Percentiles rank a stretch among this genome's conserved stretches.
Evolutionary conservation across 2,888 invertebrate species (phyloP).

Genomic region (Aphelenchoides bicaudatus): DNA sequence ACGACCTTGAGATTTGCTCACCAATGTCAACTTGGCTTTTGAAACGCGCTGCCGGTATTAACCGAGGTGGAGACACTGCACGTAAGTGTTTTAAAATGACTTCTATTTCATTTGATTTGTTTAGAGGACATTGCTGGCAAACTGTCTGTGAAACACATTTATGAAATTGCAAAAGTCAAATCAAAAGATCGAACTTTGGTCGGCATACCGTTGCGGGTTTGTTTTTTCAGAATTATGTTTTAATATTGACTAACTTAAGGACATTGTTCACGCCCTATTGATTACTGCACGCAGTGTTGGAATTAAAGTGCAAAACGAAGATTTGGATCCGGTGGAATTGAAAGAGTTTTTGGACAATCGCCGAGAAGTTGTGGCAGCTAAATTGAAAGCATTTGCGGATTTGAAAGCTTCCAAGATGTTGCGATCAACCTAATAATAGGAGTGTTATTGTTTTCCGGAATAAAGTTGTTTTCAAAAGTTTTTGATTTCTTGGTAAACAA

Average conservation of each 20-base stretch:
- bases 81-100: slow-evolving; percentile 24
- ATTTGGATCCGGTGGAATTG: slow-evolving; percentile 44
- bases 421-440: slow-evolving; percentile 28
- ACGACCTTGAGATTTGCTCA: slow-evolving; percentile 75
- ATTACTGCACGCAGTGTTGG: slow-evolving; percentile 48
- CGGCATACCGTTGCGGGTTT: slow-evolving; percentile 51
- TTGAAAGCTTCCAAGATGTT: slow-evolving; percentile 59
- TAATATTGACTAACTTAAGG: slow-evolving; percentile 11
- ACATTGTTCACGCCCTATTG: slow-evolving; percentile 40
- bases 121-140: slow-evolving; percentile 71
- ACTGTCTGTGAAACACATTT: slow-evolving; percentile 87
- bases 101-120: slow-evolving; percentile 5
- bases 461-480: no score
- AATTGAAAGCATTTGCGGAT: slow-evolving; percentile 49
- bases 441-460: no score
- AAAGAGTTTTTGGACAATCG: slow-evolving; percentile 44
- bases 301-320: slow-evolving; percentile 51
- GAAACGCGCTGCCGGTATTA: slow-evolving; percentile 86
- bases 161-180: slow-evolving; percentile 96
- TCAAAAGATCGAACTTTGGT: slow-evolving; percentile 48
- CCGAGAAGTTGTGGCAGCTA: slow-evolving; percentile 43
- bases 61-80: slow-evolving; percentile 67
- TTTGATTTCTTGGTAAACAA: no score
- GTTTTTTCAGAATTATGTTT: slow-evolving; percentile 1
- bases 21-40: slow-evolving; percentile 85